These are phyloP conservation scores for Brachionichthys hirsutus DNA, from an alignment of 2,113 vertebrate genomes.

Conservation along the genomic window DNA sequence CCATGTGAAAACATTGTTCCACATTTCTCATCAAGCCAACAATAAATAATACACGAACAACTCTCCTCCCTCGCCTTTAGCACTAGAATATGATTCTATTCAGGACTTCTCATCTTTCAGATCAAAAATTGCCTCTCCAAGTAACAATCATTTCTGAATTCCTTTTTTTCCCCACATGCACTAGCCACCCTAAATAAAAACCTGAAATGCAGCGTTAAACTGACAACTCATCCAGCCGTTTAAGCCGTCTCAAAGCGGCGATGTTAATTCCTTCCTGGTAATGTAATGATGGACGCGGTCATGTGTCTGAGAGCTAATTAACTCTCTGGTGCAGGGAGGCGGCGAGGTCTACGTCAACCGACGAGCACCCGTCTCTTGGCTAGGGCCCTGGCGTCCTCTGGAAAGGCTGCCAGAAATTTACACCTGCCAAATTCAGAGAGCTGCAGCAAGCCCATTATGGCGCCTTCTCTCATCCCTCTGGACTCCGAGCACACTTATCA, in stretches of 20 bases:
- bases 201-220: not conserved
- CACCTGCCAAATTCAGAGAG: conserved; percentile 53
- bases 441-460: conserved; percentile 43
- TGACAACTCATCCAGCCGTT: not conserved
- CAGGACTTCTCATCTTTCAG: not conserved
- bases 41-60: conserved; percentile 77
- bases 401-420: conserved; percentile 55
- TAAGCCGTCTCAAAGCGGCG: conserved; percentile 15
- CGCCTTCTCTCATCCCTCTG: conserved; percentile 49
- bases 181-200: not conserved
- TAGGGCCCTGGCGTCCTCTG: conserved; percentile 49
- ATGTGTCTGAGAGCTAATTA: conserved; percentile 57
- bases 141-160: not conserved
- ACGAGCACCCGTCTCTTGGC: conserved; percentile 52
- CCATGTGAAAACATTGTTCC: conserved; percentile 80
- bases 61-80: conserved; percentile 33
- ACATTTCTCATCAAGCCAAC: conserved; percentile 76
- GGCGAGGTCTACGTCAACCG: conserved; percentile 49
- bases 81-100: conserved; percentile 26
- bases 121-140: no score
- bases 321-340: conserved; percentile 38
- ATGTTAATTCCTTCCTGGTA: conserved; percentile 13
- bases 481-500: conserved; percentile 36
- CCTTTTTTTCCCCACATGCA: not conserved
- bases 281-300: conserved; percentile 14